Base-by-base conservation (phyloP, 2,888 invertebrate species). In the Amblyteles armatorius region DNA sequence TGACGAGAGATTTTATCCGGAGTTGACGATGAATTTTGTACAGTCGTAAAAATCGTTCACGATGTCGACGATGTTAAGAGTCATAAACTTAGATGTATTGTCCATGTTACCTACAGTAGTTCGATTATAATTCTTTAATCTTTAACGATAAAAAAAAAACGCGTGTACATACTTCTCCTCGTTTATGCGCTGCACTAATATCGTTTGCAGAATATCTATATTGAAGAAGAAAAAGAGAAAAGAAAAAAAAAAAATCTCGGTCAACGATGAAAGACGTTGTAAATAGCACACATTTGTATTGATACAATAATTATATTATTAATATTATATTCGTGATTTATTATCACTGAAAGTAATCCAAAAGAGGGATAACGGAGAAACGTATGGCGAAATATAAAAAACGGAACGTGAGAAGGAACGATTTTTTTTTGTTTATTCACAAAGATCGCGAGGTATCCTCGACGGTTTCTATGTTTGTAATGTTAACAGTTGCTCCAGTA, bases 101-200 rank as follows among this genome's bases (percentile, higher is more conserved):
- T 86, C 36, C 79, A 87, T 86, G 86, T 87, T 88, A 84, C 82
- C 83, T 85, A 81, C 74, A 74, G 78, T 82, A 84, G 48, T 77
- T 57, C 76, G 67, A 79, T 87, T 83, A 76, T 79, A 79, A 77
- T 83, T 79, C 79, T 83, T 81, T 69, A 82, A 84, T 85, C 67
- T 63, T 16, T 81, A 76, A 79, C 83, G 85, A 85, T 74, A 86
- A 63, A 63, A 33, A 60, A 9, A 60, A 60, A 26, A 63, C 76
- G 87, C 88, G 87, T 90, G 90, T 90, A 90, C 69, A 90, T 90
- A 89, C 83, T 86, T 86, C 82, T 84, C 74, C 80, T 79, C 81
- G 82, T 84, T 88, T 82, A 83, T 81, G 83, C 79, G 83, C 86
- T 84, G 79, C 81, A 80, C 85, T 80, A 87, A 84, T 83, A 79